A percentile compares a stretch with the other conserved stretches of the same genome.
Conservation (phyloP, 2,113 vertebrate species). For the Oryzias javanicus region DNA sequence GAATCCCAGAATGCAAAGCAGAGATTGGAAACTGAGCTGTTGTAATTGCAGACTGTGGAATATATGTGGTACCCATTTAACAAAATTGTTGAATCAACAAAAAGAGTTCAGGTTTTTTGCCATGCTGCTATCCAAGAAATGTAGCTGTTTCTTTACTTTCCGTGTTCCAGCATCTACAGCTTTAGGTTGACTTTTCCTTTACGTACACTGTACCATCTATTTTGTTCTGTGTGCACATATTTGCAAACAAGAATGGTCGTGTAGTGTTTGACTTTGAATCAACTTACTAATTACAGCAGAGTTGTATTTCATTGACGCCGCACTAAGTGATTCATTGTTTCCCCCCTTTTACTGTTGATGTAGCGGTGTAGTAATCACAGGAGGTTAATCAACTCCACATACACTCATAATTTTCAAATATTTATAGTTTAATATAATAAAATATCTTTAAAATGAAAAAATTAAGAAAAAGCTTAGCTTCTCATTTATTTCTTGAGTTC, state of each 20-base stretch:
- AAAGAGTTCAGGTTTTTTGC: constrained; percentile 79
- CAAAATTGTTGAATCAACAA: constrained; percentile 86
- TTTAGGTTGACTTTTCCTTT: constrained; percentile 56
- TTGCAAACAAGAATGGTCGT: constrained; percentile 25
- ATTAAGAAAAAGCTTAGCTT: background rate
- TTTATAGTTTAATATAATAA: background rate
- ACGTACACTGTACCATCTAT: no score
- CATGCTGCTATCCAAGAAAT: constrained; percentile 76
- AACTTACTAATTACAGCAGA: constrained; percentile 30
- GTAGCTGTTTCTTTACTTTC: constrained; percentile 72
- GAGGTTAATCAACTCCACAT: background rate
- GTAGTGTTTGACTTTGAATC: constrained; percentile 28
- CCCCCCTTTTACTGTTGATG: no score
- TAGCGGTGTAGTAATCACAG: no score
- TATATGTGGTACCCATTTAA: constrained; percentile 85
- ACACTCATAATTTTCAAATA: constrained; percentile 20
- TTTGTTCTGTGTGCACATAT: constrained; percentile 10
- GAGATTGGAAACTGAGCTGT: constrained; percentile 84
- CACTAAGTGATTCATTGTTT: no score
- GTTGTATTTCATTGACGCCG: constrained; percentile 19
- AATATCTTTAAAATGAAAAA: constrained; percentile 2
- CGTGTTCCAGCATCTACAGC: constrained; percentile 79
- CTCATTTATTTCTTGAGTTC: background rate
- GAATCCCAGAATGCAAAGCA: constrained; percentile 75
- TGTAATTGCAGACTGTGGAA: constrained; percentile 84